A percentile compares a stretch with the other conserved stretches of the same genome.
Conservation (phyloP, 2,888 invertebrate genomes). For the Polydrusus cervinus region DNA sequence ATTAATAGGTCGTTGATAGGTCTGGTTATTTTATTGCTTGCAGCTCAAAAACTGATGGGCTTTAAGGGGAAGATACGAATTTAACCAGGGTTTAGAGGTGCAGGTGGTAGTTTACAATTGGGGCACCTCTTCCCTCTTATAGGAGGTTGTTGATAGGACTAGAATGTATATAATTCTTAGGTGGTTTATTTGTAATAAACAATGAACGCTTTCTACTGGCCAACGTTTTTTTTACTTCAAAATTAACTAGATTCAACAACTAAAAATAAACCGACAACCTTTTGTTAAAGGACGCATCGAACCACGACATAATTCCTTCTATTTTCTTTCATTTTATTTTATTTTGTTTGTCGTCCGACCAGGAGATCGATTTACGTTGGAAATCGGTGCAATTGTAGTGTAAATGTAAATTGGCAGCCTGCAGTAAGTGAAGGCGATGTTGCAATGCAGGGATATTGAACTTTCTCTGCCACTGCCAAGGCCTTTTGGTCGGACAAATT, state of each 20-base stretch:
- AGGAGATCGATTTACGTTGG: constrained; percentile 44
- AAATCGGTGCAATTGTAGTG: constrained; percentile 45
- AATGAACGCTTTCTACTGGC: no score
- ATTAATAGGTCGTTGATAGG: no score
- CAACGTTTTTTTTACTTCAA: no score
- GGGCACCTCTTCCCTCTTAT: no score
- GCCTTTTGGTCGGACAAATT: constrained; percentile 4
- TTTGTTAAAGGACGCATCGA: constrained; percentile 39
- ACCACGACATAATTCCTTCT: constrained; percentile 16
- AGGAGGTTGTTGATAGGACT: no score
- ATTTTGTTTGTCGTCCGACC: constrained; percentile 36
- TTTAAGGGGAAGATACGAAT: no score
- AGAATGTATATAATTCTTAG: no score
- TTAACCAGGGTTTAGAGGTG: no score
- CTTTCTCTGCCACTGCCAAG: constrained; percentile 45
- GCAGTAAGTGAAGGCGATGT: constrained; percentile 40
- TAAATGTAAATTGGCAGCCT: constrained; percentile 39
- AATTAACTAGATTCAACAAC: neutral
- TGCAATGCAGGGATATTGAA: constrained; percentile 39
- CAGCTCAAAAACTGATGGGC: no score
- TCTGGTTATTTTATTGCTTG: no score
- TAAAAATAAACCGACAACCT: neutral
- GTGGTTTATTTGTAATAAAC: no score
- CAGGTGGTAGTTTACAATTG: no score
- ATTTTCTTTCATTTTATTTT: neutral